phyloP scores from a whole-genome alignment of 2,888 invertebrate species.

The Polyploca ridens region DNA sequence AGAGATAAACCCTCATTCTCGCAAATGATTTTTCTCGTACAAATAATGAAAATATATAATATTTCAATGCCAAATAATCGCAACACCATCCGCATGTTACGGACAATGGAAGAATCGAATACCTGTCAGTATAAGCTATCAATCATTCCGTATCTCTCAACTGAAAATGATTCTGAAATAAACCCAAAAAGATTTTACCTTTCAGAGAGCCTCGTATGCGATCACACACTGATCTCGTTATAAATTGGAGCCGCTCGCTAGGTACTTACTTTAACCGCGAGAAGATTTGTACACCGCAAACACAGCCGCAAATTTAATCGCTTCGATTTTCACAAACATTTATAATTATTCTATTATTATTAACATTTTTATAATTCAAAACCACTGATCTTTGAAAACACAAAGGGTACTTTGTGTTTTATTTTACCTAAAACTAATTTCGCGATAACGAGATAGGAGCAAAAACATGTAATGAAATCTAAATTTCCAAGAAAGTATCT shows the following conservation, averaged over 20 bases:
- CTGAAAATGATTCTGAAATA: conserved; percentile 38
- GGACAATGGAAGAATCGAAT: conserved; percentile 28
- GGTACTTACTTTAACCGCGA: conserved; percentile 26
- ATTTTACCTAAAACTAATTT: too few species aligned
- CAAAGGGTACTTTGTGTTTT: too few species aligned
- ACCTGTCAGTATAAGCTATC: conserved; percentile 43
- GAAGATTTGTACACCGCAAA: conserved; percentile 34
- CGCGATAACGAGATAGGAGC: too few species aligned
- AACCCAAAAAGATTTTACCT: conserved; percentile 41
- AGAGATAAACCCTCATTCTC: not conserved
- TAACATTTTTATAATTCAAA: too few species aligned
- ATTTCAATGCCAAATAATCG: not conserved
- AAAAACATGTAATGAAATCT: too few species aligned
- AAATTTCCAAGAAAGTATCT: too few species aligned
- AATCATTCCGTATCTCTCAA: conserved; percentile 48
- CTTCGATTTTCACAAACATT: conserved; percentile 20
- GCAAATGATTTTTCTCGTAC: not conserved
- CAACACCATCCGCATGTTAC: conserved; percentile 10
- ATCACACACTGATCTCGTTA: conserved; percentile 47
- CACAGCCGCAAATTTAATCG: conserved; percentile 40
- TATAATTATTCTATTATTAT: too few species aligned
- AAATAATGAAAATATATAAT: not conserved
- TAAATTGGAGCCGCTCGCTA: conserved; percentile 52
- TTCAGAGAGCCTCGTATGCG: conserved; percentile 33
- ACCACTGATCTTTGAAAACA: too few species aligned